Base-by-base conservation (phyloP, 2,797 vertebrate genomes). In the Lithobates pipiens region DNA sequence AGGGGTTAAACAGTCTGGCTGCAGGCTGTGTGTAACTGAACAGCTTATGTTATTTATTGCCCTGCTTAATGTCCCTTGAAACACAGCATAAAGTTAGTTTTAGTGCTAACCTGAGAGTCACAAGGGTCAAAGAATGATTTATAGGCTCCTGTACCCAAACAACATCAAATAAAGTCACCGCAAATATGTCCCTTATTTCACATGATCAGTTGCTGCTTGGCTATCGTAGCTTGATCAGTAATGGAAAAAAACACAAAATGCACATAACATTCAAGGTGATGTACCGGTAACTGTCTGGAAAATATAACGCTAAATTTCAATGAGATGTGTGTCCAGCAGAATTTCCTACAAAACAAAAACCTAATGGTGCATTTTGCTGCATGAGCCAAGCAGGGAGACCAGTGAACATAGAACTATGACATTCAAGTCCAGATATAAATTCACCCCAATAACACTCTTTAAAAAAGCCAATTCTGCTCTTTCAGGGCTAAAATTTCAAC, bases 1-100 rank as follows among this genome's bases (percentile, higher is more conserved):
- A 68, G 27, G 75, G 39, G 85, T 86, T 77, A 86, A 86, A 15
- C 27, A 7, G n/a, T 23, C 7, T n/a, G 21, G 5, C 69, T 54
- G 5, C 32, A 1, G 29, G 27, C 65, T 29, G 16, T 34, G 67
- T 46, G 71, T 42, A 27, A 67, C 76, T 39, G 21, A 73, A 23
- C 61, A 36, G 39, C 76, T 29, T 57, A 44, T 68, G 76, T 86
- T 86, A 86, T 86, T 86, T 86, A 86, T 78, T 67, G 57, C 39
- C 44, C 57, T 83, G 85, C 75, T 86, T 86, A 86, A 86, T 83
- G 85, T 83, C 23, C 85, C 80, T 74, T 86, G 85, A 77, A 86
- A 83, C 77, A 68, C 68, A 36, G 74, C 23, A 86, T 77, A 76
- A 78, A 70, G 69, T 82, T 82, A 50, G 57, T 77, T 86, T 72